phyloP scores from a whole-genome alignment of 2,797 vertebrate genomes.

The Limnodromus scolopaceus region DNA sequence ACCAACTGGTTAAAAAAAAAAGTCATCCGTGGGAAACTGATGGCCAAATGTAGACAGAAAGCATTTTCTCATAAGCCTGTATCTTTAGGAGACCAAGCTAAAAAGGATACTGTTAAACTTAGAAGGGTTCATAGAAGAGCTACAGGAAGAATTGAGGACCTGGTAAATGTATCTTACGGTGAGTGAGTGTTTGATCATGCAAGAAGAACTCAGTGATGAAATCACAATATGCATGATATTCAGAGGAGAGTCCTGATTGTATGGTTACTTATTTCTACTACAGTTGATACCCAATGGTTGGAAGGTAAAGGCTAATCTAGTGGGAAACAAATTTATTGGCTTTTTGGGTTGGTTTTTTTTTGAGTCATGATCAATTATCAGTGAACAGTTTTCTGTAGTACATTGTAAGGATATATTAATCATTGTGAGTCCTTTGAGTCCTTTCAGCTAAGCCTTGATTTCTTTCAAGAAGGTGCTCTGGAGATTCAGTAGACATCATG shows the following conservation, averaged over 20 bases:
- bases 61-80: not conserved
- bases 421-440: not conserved
- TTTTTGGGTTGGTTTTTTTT: not conserved
- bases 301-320: not conserved
- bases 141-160: not conserved
- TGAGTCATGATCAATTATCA: not conserved
- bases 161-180: not conserved
- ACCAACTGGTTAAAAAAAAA: not conserved
- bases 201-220: not conserved
- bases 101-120: not conserved
- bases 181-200: not conserved
- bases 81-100: not conserved
- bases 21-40: fast-evolving
- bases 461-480: not conserved
- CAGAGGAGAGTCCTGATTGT: not conserved
- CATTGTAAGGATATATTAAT: not conserved
- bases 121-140: not conserved
- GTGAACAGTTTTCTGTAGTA: not conserved
- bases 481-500: not conserved
- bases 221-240: not conserved
- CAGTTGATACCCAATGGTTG: not conserved
- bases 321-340: not conserved
- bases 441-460: not conserved
- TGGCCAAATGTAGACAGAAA: not conserved
- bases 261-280: not conserved